Conservation (phyloP, 1,140 invertebrate species). For the Sycophila sp. region DNA sequence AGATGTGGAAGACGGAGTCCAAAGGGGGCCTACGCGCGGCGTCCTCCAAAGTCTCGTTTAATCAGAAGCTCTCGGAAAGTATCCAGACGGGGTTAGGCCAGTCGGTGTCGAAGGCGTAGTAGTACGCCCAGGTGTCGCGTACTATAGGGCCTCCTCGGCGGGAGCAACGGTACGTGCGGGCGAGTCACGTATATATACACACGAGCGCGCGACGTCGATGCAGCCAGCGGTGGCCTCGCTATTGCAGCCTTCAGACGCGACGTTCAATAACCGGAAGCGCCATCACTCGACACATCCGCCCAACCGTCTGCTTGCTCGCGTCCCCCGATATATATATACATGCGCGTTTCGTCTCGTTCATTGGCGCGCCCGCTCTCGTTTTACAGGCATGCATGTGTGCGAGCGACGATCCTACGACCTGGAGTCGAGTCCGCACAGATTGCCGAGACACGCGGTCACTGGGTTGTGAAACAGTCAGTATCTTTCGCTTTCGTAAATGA, state of each 20-base stretch:
- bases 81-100: neutral
- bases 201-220: constrained; percentile 35
- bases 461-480: no score
- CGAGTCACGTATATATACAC: constrained; percentile 42
- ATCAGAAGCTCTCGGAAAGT: constrained; percentile 42
- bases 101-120: no score
- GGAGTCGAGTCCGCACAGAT: no score
- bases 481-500: no score
- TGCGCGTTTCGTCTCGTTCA: constrained; percentile 51
- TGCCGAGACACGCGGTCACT: constrained; percentile 20
- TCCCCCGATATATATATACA: constrained; percentile 52
- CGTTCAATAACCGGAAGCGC: constrained; percentile 60
- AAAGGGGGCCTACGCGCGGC: no score
- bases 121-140: neutral
- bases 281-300: constrained; percentile 60
- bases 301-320: constrained; percentile 48
- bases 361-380: constrained; percentile 6
- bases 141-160: neutral
- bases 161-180: constrained; percentile 13
- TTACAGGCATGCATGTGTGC: neutral
- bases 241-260: constrained; percentile 53
- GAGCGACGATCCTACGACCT: neutral
- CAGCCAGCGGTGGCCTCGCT: constrained; percentile 37
- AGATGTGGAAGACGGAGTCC: no score
- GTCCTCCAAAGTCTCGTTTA: constrained; percentile 42